A percentile compares a stretch with the other conserved stretches of the same genome.
These are phyloP conservation scores for Ochropleura leucogaster DNA, from an alignment of 2,888 invertebrate species.

Conservation along the genomic window DNA sequence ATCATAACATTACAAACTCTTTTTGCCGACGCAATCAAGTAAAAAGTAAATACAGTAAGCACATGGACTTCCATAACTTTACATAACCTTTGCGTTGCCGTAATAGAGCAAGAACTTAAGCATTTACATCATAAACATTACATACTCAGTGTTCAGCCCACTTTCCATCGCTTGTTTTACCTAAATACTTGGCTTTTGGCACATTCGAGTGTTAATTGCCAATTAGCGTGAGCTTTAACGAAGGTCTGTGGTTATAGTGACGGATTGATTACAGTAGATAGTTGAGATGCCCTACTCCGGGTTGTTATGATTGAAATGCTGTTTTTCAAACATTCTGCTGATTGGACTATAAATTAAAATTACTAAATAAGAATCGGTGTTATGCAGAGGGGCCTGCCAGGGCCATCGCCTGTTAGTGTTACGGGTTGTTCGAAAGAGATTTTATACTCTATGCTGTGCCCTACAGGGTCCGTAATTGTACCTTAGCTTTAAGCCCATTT, in stretches of 20 bases:
- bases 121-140: conserved; percentile 49
- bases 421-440: no score
- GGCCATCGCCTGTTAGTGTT: no score
- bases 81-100: conserved; percentile 49
- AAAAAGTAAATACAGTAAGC: conserved; percentile 23
- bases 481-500: no score
- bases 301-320: background rate
- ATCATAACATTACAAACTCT: conserved; percentile 1
- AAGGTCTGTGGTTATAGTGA: conserved; percentile 10
- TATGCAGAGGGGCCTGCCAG: no score
- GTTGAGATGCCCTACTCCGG: background rate
- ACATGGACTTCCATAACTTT: conserved; percentile 37
- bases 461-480: no score
- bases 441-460: no score
- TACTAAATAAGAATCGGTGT: no score
- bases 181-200: conserved; percentile 42
- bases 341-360: background rate
- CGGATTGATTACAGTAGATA: background rate
- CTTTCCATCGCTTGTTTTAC: conserved; percentile 39
- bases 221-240: conserved; percentile 30
- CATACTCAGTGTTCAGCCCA: conserved; percentile 21
- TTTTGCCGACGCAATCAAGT: conserved; percentile 27
- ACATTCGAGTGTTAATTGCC: conserved; percentile 34
- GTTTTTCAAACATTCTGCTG: background rate
- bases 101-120: conserved; percentile 35